A percentile compares a stretch with the other conserved stretches of the same genome.
Evolutionary conservation across 2,888 invertebrate species (phyloP).

Genomic region (Ophion slaviceki): DNA sequence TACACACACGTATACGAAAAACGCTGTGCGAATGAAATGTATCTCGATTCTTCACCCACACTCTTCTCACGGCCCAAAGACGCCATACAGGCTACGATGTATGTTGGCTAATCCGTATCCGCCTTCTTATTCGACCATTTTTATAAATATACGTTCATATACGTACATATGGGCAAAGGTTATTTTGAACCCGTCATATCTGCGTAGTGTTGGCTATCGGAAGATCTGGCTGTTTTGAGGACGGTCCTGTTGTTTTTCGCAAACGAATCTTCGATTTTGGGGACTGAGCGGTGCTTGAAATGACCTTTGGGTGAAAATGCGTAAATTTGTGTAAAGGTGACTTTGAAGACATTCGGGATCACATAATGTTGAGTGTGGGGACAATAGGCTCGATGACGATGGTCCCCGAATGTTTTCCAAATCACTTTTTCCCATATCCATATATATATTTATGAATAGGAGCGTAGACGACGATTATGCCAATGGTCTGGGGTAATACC

Average conservation of each 20-base stretch:
- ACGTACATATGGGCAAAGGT: not conserved
- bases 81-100: constrained; percentile 51
- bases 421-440: not conserved
- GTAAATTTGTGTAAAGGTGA: too few relatives aligned
- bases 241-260: too few relatives aligned
- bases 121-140: constrained; percentile 52
- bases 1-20: not conserved
- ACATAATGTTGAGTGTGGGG: not conserved
- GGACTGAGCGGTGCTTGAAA: too few relatives aligned
- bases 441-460: constrained; percentile 23
- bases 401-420: not conserved
- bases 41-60: constrained; percentile 59
- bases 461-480: constrained; percentile 8
- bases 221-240: too few relatives aligned
- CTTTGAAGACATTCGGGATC: not conserved
- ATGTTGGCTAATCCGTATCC: constrained; percentile 65
- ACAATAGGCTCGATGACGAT: not conserved
- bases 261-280: too few relatives aligned
- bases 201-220: too few relatives aligned
- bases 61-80: constrained; percentile 66
- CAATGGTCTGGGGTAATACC: constrained; percentile 31
- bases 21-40: constrained; percentile 38
- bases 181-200: not conserved
- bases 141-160: constrained; percentile 25
- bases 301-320: too few relatives aligned